Base-by-base conservation (phyloP, 2,888 invertebrate species). In the Phyto melanocephala region DNA sequence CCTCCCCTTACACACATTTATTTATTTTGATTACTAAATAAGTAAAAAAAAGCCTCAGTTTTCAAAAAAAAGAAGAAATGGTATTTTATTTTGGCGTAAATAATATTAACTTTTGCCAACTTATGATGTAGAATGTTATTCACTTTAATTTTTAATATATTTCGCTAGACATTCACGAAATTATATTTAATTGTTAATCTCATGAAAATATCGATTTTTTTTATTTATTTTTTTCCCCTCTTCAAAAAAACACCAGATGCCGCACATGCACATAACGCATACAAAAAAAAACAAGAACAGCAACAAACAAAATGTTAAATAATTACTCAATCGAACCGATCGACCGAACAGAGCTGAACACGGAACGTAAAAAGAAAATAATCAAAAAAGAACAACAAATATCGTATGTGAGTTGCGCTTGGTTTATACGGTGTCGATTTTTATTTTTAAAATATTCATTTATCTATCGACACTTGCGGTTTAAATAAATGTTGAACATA, bases 291-390 rank as follows among this genome's bases (percentile, higher is more conserved):
- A 28, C 28, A 28, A 28, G 6, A 28, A 28, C 28, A 28, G 28
- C 28, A 28, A 28, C 28, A 28, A 28, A 5, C 3, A 28, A 6
- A 5, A 67, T 50, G 45, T 10, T 20, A 75, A 67, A 67, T 37
- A 75, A 58, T 75, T 75, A 67, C 58, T 75, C 37, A 37, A 75
- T 75, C 58, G 45, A 67, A 67, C 56, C 58, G 35, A 40, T 28
- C 6, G 28, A 50, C 74, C 22, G 42, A 54, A 63, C 47, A 37
- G 35, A 72, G 24, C 17, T 40, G 10, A 15, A 50, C 5, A n/a
- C 47, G 17, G 37, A 40, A 56, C 10, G 45, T 22, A 1, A 62
- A 15, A 24, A 11, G 45, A 28, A 37, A 60, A 13, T 17, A 8
- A 17, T 7, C 45, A 8, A 45, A 45, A 45, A 15, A 45, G 4